Evolutionary conservation across 2,888 invertebrate genomes (phyloP).

Genomic region (Eucera pruinosa): DNA sequence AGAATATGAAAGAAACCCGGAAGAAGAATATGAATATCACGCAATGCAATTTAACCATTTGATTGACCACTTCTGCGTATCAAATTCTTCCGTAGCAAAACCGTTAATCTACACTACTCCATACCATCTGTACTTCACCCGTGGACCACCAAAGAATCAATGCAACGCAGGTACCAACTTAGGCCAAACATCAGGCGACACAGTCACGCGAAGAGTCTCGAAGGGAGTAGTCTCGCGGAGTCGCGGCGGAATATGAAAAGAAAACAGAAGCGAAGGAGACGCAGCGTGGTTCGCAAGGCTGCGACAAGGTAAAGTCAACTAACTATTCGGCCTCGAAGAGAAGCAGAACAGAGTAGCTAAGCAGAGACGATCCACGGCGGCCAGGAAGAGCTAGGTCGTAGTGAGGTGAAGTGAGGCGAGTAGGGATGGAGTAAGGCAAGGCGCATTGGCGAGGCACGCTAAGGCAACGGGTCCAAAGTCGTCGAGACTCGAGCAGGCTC

Average conservation of each 20-base stretch:
- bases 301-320: conserved; percentile 67
- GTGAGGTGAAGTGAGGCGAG: conserved; percentile 55
- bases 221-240: conserved; percentile 14
- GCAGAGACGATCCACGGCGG: conserved; percentile 37
- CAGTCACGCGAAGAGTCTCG: neutral
- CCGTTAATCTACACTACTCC: too few species aligned
- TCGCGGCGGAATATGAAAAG: conserved; percentile 45
- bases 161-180: neutral
- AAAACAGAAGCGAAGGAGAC: conserved; percentile 59
- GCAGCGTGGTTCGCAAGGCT: conserved; percentile 65
- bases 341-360: conserved; percentile 54
- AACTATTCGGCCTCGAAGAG: conserved; percentile 39
- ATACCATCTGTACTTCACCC: neutral
- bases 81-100: too few species aligned
- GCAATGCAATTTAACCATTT: too few species aligned
- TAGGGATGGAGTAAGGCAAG: conserved; percentile 61
- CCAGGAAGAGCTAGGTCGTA: conserved; percentile 55
- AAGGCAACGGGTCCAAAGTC: conserved; percentile 74
- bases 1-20: too few species aligned
- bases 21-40: too few species aligned
- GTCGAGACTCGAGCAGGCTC: conserved; percentile 64
- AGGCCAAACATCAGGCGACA: neutral
- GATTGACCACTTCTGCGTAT: too few species aligned
- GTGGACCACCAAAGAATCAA: neutral
- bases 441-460: conserved; percentile 71